Base-by-base conservation (phyloP, 1,140 invertebrate species). In the Drosophila suzukii region DNA sequence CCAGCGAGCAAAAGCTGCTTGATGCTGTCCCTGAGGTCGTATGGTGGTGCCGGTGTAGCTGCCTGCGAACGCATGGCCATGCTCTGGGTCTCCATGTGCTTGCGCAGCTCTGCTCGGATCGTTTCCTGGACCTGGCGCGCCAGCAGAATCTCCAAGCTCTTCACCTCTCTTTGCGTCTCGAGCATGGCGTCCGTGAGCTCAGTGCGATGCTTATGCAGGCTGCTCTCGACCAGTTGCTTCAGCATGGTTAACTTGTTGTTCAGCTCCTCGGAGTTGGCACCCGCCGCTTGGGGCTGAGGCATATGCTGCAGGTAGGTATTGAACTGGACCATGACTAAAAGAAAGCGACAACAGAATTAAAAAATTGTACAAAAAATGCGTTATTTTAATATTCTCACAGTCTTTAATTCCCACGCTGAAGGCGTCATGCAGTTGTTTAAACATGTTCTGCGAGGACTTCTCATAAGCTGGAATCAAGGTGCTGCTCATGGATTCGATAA, bases 381-480 rank as follows among this genome's bases (percentile, higher is more conserved):
- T 46, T 20, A 34, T 8, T 27, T 15, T 10, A 27, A n/a, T 39
- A 3, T 94, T 65, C 96, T 95, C 94, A 98, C 97, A 98, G 93
- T 98, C 97, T 86, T 95, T 96, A 4, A 97, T 97, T 72, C 98
- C 98, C 73, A 94, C 94, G 43, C 95, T 94, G 92, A 98, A 98
- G 4, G 95, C 94, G 13, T 97, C 96, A 90, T 98, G 97, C 3
- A 98, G 94, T 93, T 98, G 97, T 36, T 95, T 93, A 83, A 98
- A 98, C 94, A 98, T 96, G 77, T 95, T 95, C 78, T 96, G 95
- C 80, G 96, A 96, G 44, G 96, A 95, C 91, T 96, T 96, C 91
- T 98, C 97, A 94, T 97, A 96, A 12, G 95, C 94, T 12, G 98
- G 97, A 78, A 98, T 92, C 15, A 98, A 93, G 59, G 95, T 94